Conservation (phyloP, 1,140 invertebrate genomes). For the Medauroidea extradentata region DNA sequence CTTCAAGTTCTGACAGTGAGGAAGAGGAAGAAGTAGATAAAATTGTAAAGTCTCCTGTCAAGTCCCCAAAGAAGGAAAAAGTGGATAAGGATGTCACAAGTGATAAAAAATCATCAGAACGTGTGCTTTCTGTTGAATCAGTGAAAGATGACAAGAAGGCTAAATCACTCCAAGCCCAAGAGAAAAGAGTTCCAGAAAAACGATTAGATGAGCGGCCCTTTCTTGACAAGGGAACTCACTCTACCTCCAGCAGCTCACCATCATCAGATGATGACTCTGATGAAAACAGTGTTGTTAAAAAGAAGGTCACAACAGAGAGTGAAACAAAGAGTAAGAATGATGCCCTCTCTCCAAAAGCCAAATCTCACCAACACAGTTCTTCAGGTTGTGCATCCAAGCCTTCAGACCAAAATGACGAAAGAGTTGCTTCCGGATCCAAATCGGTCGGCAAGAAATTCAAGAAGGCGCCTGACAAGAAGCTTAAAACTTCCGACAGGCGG, state of each 20-base stretch:
- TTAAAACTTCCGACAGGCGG: conserved; percentile 79
- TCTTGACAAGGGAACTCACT: conserved; percentile 52
- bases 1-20: conserved; percentile 44
- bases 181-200: conserved; percentile 14
- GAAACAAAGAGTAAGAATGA: conserved; percentile 1
- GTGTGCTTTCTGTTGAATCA: too few relatives aligned
- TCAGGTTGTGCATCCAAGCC: conserved; percentile 13
- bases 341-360: neutral
- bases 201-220: conserved; percentile 49
- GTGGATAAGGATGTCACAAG: conserved; percentile 13
- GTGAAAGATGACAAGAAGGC: conserved; percentile 14
- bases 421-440: conserved; percentile 37
- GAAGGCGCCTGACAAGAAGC: conserved; percentile 75
- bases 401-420: conserved; percentile 5
- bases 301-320: conserved; percentile 17
- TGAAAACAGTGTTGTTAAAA: conserved; percentile 36
- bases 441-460: conserved; percentile 53
- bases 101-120: neutral
- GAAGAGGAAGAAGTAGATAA: conserved; percentile 45
- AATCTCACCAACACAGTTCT: conserved; percentile 15
- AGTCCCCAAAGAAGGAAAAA: conserved; percentile 43
- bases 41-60: conserved; percentile 4
- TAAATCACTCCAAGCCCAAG: conserved; percentile 6
- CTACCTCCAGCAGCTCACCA: conserved; percentile 34
- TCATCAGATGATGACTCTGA: conserved; percentile 29